These are phyloP conservation scores for Gymnothorax javanicus DNA, from an alignment of 2,797 vertebrate species.

Conservation along the genomic window DNA sequence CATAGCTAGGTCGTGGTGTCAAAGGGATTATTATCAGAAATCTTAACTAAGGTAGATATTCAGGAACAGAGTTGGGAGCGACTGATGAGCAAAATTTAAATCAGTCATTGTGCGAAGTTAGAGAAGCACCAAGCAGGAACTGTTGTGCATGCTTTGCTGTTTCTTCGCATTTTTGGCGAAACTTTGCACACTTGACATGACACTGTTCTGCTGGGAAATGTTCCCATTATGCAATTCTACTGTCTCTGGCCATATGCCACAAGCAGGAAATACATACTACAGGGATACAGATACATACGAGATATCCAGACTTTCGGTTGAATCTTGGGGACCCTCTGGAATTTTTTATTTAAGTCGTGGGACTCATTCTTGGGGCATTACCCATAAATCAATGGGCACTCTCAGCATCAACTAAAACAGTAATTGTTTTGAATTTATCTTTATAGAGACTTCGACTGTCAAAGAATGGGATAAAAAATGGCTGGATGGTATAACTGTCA, in stretches of 20 bases:
- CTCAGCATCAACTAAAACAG: neutral
- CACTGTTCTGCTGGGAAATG: neutral
- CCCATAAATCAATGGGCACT: neutral
- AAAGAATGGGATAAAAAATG: neutral
- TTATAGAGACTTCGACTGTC: neutral
- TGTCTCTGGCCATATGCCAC: neutral
- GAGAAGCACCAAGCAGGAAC: neutral
- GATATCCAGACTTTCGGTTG: neutral
- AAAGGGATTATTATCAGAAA: too few species aligned
- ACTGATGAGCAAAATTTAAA: too few species aligned
- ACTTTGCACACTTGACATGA: neutral
- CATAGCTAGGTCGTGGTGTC: too few species aligned
- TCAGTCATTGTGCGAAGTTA: neutral
- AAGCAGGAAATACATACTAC: neutral
- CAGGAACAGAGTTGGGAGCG: too few species aligned
- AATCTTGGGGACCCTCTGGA: neutral
- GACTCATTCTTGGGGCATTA: neutral
- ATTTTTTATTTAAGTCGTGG: neutral
- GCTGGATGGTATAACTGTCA: neutral
- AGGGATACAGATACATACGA: neutral
- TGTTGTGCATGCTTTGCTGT: too few species aligned
- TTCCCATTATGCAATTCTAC: neutral
- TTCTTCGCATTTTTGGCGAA: neutral
- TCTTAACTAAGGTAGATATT: too few species aligned
- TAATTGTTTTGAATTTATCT: neutral